Percentiles rank a stretch among this genome's conserved stretches.
phyloP scores from a whole-genome alignment of 2,888 invertebrate genomes.

The Diachrysia chrysitis region DNA sequence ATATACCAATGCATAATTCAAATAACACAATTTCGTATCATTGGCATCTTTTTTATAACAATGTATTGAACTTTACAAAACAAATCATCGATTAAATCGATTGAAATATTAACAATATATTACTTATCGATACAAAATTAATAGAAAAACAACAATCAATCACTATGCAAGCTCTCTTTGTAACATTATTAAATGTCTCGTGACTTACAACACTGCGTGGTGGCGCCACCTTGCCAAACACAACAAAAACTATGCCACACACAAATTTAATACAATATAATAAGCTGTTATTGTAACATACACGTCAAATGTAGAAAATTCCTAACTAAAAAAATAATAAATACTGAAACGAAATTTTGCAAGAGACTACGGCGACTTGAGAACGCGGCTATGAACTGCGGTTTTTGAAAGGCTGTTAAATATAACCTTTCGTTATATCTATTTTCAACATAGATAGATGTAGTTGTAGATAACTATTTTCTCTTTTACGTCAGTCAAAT shows the following conservation, averaged over 20 bases:
- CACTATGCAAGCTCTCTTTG: slow-evolving; percentile 12
- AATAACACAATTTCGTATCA: slow-evolving; percentile 13
- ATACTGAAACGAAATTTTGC: no score
- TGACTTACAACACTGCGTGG: slow-evolving; percentile 7
- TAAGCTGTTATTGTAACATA: not conserved
- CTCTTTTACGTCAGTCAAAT: no score
- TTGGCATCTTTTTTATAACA: slow-evolving; percentile 23
- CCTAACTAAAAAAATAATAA: no score
- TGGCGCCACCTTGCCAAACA: slow-evolving; percentile 7
- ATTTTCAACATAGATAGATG: no score
- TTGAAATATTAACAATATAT: not conserved
- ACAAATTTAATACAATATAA: not conserved
- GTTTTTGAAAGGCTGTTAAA: no score
- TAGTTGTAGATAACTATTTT: no score
- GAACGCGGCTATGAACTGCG: no score
- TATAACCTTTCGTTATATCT: no score
- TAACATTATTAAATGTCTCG: slow-evolving; percentile 17
- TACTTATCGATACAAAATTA: not conserved
- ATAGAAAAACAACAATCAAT: slow-evolving; percentile 17
- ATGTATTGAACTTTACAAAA: slow-evolving; percentile 6
- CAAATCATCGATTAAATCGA: not conserved
- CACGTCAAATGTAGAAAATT: no score
- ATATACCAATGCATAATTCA: no score
- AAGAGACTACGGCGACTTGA: no score
- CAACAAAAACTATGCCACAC: not conserved